Evolutionary conservation across 2,888 invertebrate species (phyloP).

Genomic region (Standfussiana lucernea): DNA sequence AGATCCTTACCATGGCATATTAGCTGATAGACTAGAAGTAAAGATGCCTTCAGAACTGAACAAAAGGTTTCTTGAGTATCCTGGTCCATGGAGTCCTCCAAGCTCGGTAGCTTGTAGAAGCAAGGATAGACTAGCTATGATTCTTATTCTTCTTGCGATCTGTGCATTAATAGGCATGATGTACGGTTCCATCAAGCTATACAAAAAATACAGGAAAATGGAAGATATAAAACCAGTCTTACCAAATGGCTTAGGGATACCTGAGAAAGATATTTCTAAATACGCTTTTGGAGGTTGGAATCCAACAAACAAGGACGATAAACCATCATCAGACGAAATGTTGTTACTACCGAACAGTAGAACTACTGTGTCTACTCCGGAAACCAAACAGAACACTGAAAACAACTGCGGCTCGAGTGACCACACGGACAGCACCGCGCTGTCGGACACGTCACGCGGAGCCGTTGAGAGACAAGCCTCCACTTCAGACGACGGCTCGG

Average conservation of each 20-base stretch:
- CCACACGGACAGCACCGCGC: slow-evolving; percentile 87
- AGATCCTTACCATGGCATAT: slow-evolving; percentile 79
- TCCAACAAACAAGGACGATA: slow-evolving; percentile 85
- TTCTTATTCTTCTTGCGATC: slow-evolving; percentile 80
- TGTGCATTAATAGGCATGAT: slow-evolving; percentile 78
- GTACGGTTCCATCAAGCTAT: slow-evolving; percentile 88
- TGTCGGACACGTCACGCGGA: slow-evolving; percentile 84
- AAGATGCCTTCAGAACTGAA: slow-evolving; percentile 68
- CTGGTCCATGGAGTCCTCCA: slow-evolving; percentile 85
- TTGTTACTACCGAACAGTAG: slow-evolving; percentile 84
- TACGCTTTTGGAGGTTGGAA: slow-evolving; percentile 84
- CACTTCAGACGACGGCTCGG: slow-evolving; percentile 85
- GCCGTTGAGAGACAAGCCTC: slow-evolving; percentile 84
- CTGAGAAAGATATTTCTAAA: slow-evolving; percentile 86
- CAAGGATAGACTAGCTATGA: slow-evolving; percentile 80
- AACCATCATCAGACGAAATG: slow-evolving; percentile 87
- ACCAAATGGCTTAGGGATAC: slow-evolving; percentile 91
- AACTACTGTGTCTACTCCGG: slow-evolving; percentile 78
- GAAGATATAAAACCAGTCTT: slow-evolving; percentile 92
- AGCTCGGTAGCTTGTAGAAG: slow-evolving; percentile 79
- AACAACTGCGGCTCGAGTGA: slow-evolving; percentile 85
- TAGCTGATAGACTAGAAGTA: slow-evolving; percentile 74
- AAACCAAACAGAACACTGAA: slow-evolving; percentile 81
- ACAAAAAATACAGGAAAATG: slow-evolving; percentile 92
- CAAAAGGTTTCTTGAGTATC: slow-evolving; percentile 69